A percentile compares a stretch with the other conserved stretches of the same genome.
phyloP scores from a whole-genome alignment of 2,797 vertebrate genomes.

The Tokudaia muenninki region DNA sequence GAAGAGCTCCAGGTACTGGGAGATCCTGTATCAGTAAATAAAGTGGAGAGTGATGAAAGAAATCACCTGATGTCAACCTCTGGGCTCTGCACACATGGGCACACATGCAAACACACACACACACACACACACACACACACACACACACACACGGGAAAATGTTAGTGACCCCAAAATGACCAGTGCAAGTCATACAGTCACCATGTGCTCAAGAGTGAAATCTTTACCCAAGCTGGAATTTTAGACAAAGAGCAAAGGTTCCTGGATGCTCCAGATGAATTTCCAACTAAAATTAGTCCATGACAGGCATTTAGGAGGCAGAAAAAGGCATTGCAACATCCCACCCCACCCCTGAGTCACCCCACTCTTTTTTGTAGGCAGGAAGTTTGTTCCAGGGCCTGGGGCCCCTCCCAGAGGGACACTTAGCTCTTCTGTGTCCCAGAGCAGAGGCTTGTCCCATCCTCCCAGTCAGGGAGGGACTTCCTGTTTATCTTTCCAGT shows the following conservation, averaged over 20 bases:
- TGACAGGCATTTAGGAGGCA: not conserved
- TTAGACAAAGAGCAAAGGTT: conserved; percentile 33
- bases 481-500: conserved; percentile 81
- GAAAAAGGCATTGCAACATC: not conserved
- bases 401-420: not conserved
- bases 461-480: conserved; percentile 25
- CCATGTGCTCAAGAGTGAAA: not conserved
- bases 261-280: not conserved
- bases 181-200: not conserved
- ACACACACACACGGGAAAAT: not conserved
- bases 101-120: not conserved
- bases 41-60: not conserved
- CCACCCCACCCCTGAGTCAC: not conserved
- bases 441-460: not conserved
- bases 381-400: not conserved
- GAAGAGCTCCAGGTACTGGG: not conserved
- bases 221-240: not conserved
- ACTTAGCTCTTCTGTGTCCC: not conserved
- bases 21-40: not conserved
- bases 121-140: not conserved
- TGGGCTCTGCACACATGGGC: not conserved
- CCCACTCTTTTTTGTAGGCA: not conserved
- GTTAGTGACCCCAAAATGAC: not conserved
- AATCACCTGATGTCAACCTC: not conserved
- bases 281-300: conserved; percentile 38